A percentile compares a stretch with the other conserved stretches of the same genome.
These are phyloP conservation scores for Gymnocypris eckloni DNA, from an alignment of 2,797 vertebrate species.

Conservation along the genomic window DNA sequence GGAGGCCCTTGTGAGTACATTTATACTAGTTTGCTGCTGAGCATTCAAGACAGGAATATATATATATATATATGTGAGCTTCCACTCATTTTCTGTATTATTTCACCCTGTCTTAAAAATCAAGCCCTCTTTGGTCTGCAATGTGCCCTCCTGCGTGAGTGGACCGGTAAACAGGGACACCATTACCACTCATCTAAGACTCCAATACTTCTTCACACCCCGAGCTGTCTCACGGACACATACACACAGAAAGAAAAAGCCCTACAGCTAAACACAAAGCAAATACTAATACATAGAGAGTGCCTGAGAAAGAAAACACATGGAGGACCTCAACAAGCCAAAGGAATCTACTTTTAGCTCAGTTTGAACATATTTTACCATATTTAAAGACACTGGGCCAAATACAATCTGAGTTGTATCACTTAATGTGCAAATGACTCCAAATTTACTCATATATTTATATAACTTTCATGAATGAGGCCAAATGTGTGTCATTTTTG, in stretches of 20 bases:
- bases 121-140: background rate
- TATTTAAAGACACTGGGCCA: background rate
- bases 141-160: slow-evolving; percentile 25
- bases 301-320: background rate
- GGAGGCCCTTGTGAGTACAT: background rate
- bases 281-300: background rate
- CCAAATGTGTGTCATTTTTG: background rate
- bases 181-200: slow-evolving; percentile 46
- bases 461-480: background rate
- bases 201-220: slow-evolving; percentile 42
- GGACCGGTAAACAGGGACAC: slow-evolving; percentile 41
- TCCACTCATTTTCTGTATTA: background rate
- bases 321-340: background rate
- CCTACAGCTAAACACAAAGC: slow-evolving; percentile 37
- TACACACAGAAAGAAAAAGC: slow-evolving; percentile 28
- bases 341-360: background rate
- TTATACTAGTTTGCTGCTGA: background rate
- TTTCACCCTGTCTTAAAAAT: slow-evolving; percentile 2
- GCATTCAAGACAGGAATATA: background rate
- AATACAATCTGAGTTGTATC: background rate
- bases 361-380: background rate
- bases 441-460: background rate
- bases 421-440: background rate
- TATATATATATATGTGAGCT: background rate
- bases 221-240: slow-evolving; percentile 33